These are phyloP conservation scores for Ganaspis brasiliensis DNA, from an alignment of 2,888 invertebrate genomes.

Conservation along the genomic window DNA sequence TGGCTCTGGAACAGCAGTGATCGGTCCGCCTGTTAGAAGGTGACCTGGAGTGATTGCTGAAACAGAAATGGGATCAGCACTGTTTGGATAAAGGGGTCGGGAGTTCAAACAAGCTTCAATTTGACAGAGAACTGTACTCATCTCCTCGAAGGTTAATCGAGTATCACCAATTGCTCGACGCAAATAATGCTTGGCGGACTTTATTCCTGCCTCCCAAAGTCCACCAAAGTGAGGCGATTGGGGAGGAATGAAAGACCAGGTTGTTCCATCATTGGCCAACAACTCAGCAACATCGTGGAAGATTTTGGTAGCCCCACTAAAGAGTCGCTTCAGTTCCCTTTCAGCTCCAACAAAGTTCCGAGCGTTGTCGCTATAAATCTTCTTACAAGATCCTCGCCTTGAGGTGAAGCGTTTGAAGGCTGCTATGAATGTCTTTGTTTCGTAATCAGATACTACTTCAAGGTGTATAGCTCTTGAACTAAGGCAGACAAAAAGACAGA, in stretches of 20 bases:
- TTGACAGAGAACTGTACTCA: slow-evolving; percentile 48
- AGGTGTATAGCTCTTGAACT: no score
- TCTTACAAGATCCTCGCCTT: slow-evolving; percentile 40
- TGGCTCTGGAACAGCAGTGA: slow-evolving; percentile 56
- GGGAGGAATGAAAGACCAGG: slow-evolving; percentile 26
- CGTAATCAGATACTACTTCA: slow-evolving; percentile 22
- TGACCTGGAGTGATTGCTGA: slow-evolving; percentile 64
- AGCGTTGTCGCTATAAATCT: slow-evolving; percentile 53
- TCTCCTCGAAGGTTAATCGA: slow-evolving; percentile 47
- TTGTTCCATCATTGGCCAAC: neutral
- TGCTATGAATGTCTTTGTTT: slow-evolving; percentile 51
- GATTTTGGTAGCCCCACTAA: slow-evolving; percentile 21
- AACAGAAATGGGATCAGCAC: slow-evolving; percentile 54
- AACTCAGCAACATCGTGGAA: neutral
- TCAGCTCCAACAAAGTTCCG: slow-evolving; percentile 57
- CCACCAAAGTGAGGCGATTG: slow-evolving; percentile 55
- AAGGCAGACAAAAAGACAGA: no score
- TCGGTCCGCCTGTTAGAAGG: slow-evolving; percentile 66
- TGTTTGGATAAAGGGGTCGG: slow-evolving; percentile 46
- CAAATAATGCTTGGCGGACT: slow-evolving; percentile 54
- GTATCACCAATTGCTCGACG: slow-evolving; percentile 40
- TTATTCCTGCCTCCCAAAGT: slow-evolving; percentile 53
- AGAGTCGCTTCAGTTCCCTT: slow-evolving; percentile 48
- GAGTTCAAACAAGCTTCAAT: slow-evolving; percentile 54
- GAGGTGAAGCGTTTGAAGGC: slow-evolving; percentile 51